phyloP scores from a whole-genome alignment of 1,140 invertebrate genomes.

The Macrotrachela quadricornifera region DNA sequence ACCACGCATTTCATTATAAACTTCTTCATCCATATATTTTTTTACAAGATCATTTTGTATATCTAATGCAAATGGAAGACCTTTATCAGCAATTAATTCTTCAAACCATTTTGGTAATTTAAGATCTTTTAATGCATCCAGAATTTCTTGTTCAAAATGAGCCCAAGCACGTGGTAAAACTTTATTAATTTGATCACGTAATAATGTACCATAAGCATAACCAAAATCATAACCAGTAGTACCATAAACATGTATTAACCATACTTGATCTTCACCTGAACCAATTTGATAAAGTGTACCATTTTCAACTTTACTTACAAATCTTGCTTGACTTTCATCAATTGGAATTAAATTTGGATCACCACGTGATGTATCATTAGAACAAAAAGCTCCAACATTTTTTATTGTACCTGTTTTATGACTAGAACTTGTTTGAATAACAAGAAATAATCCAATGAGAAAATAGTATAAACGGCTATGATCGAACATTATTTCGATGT shows the following conservation, averaged over 20 bases:
- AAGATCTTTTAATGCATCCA: conserved; percentile 11
- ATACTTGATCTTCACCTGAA: conserved; percentile 12
- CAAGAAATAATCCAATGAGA: too few relatives aligned
- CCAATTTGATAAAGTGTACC: conserved; percentile 15
- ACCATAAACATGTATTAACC: conserved; percentile 18
- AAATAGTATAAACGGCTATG: too few relatives aligned
- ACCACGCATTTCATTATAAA: conserved; percentile 15
- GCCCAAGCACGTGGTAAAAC: conserved; percentile 15
- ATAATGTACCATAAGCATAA: conserved; percentile 14
- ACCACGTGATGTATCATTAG: neutral
- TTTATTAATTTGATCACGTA: conserved; percentile 9
- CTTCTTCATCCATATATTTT: conserved; percentile 12
- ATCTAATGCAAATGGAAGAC: conserved; percentile 12
- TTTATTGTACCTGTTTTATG: too few relatives aligned
- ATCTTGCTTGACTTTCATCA: conserved; percentile 10
- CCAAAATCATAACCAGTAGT: conserved; percentile 17
- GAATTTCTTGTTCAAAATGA: conserved; percentile 17
- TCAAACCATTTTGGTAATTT: conserved; percentile 12
- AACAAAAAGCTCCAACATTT: too few relatives aligned
- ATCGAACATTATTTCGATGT: too few relatives aligned
- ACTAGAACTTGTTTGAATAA: too few relatives aligned
- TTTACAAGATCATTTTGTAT: conserved; percentile 13
- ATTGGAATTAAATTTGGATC: conserved; percentile 15
- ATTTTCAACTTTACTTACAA: conserved; percentile 13
- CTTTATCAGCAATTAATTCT: neutral